phyloP scores from a whole-genome alignment of 2,888 invertebrate genomes.

The Dioctria linearis region DNA sequence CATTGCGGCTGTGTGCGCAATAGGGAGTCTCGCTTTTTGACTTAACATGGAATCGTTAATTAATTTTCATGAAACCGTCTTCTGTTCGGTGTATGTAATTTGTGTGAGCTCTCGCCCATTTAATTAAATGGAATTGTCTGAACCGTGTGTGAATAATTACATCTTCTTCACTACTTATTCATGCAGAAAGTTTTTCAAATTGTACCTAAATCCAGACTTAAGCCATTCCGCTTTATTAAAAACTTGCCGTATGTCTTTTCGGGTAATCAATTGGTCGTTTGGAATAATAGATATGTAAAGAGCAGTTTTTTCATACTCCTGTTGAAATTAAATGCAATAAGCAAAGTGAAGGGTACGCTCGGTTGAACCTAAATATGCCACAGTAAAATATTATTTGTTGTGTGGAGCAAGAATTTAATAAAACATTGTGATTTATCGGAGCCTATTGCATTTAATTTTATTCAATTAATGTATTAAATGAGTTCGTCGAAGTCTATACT shows the following conservation, averaged over 20 bases:
- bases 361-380: neutral
- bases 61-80: slow-evolving; percentile 53
- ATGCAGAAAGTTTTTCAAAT: neutral
- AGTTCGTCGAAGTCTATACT: too few species aligned
- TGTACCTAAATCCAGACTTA: neutral
- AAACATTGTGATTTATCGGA: too few species aligned
- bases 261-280: neutral
- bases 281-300: neutral
- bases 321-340: too few species aligned
- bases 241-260: neutral
- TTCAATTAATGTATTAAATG: too few species aligned
- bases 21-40: slow-evolving; percentile 7
- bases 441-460: too few species aligned
- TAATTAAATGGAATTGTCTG: slow-evolving; percentile 56
- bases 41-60: slow-evolving; percentile 55
- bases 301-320: too few species aligned
- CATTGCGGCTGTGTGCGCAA: neutral
- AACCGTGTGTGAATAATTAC: slow-evolving; percentile 55
- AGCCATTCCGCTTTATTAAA: neutral
- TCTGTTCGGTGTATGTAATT: neutral
- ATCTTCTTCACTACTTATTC: slow-evolving; percentile 21
- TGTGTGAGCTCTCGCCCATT: slow-evolving; percentile 53
- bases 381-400: too few species aligned
- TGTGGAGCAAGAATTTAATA: too few species aligned
- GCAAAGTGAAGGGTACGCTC: neutral